Evolutionary conservation across 2,888 invertebrate species (phyloP).

Genomic region (Drepana falcataria): DNA sequence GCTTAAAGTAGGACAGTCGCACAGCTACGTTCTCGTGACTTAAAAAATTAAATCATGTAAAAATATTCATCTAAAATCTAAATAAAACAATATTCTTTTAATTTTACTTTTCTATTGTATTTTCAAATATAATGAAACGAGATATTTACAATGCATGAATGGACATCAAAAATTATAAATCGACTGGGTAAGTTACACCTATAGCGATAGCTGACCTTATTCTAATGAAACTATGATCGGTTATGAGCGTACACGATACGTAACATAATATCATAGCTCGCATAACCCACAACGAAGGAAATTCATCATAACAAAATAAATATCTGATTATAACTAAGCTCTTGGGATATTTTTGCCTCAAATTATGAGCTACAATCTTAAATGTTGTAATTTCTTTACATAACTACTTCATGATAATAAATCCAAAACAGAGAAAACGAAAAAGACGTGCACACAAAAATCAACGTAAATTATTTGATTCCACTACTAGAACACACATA

Average conservation of each 20-base stretch:
- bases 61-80: background rate
- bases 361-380: constrained; percentile 10
- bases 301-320: constrained; percentile 20
- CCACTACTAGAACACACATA: background rate
- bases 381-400: constrained; percentile 2
- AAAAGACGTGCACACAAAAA: background rate
- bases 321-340: constrained; percentile 13
- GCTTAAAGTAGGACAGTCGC: no score
- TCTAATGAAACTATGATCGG: background rate
- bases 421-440: background rate
- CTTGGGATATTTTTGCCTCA: constrained; percentile 7
- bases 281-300: constrained; percentile 5
- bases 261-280: constrained; percentile 9
- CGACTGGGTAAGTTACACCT: constrained; percentile 19
- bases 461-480: background rate
- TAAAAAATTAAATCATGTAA: no score
- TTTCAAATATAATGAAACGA: constrained; percentile 4
- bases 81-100: constrained; percentile 13
- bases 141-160: constrained; percentile 34
- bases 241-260: background rate
- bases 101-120: constrained; percentile 12
- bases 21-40: no score
- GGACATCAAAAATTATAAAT: constrained; percentile 6
- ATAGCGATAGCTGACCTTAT: background rate
- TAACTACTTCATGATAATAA: background rate